Conservation (phyloP, 2,888 invertebrate genomes). For the Diabrotica balteata region DNA sequence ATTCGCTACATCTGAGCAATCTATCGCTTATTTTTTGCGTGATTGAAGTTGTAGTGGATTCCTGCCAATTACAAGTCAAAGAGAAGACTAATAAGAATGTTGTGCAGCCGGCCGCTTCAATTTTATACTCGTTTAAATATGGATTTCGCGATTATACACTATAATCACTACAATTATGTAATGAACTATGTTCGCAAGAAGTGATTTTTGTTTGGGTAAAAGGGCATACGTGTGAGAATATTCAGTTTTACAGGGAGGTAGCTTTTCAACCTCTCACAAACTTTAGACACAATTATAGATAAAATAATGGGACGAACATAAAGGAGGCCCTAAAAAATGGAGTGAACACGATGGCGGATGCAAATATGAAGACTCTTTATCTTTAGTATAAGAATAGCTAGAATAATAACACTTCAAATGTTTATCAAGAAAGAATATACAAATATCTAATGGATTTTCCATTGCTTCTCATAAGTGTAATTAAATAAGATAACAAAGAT, state of each 20-base stretch:
- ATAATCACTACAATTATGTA: constrained; percentile 40
- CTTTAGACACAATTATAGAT: too few relatives aligned
- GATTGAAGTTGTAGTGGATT: constrained; percentile 24
- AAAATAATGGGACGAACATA: too few relatives aligned
- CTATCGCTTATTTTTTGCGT: constrained; percentile 20
- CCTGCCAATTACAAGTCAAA: constrained; percentile 26
- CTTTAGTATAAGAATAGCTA: too few relatives aligned
- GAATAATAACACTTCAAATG: too few relatives aligned
- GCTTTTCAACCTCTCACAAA: too few relatives aligned
- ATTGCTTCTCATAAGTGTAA: too few relatives aligned
- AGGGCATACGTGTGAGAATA: constrained; percentile 42
- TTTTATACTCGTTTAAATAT: constrained; percentile 36
- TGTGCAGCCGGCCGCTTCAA: constrained; percentile 31
- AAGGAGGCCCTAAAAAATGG: too few relatives aligned
- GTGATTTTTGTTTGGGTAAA: constrained; percentile 38
- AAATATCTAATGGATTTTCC: too few relatives aligned
- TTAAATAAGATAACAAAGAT: too few relatives aligned
- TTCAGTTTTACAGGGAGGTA: constrained; percentile 31
- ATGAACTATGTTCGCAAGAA: constrained; percentile 36
- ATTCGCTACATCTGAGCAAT: constrained; percentile 19
- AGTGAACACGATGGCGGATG: too few relatives aligned
- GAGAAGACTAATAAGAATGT: constrained; percentile 31
- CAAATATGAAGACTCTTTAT: too few relatives aligned
- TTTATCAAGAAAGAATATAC: too few relatives aligned
- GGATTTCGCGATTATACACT: constrained; percentile 37